Evolutionary conservation across 1,140 invertebrate genomes (phyloP), one percentile per base, ranked within the genome.

Genomic region (Oedothorax gibbosus): DNA sequence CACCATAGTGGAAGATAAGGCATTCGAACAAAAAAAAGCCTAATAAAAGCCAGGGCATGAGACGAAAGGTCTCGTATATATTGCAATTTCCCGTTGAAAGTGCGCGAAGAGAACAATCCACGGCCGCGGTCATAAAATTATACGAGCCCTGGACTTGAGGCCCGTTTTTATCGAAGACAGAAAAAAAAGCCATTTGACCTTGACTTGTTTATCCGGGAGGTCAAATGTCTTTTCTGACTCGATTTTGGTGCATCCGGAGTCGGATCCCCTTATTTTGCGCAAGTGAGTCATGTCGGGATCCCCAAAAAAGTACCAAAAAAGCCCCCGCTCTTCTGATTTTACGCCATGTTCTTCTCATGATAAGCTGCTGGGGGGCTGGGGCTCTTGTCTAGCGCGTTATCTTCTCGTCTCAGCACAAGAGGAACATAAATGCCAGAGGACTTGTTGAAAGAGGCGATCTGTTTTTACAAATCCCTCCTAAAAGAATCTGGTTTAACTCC

Each of bases 151-250:
- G 18, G 20, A 14, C 62, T 72, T 50, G 68, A 54, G 68, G 54
- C 66, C 53, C 10, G 49, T 12, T 57, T 21, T 35, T 51, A 21
- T 15, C 18, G 18, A 11, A 62, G 14, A 11, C 71, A 20, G 6
- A 50, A 49, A 51, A n/a, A 57, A 68, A 68, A 51, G 69, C 80
- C 69, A 64, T 82, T 73, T 82, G 68, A 82, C 80, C 80, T 82
- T 82, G 80, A 82, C 80, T 73, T 73, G 80, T 82, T 82, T 82
- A 82, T 82, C 80, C 80, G 68, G 20, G 35, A 64, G 80, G 80
- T 82, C 66, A 82, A 82, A 82, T 82, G 80, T 56, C 54, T 69
- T 82, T 80, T 68, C 71, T 56, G 66, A 10, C 60, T 51, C 18
- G 53, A 65, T 65, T 62, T 60, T 77, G 49, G 18, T 14, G 65